phyloP scores from a whole-genome alignment of 2,888 invertebrate genomes.

The Apodemia zela region DNA sequence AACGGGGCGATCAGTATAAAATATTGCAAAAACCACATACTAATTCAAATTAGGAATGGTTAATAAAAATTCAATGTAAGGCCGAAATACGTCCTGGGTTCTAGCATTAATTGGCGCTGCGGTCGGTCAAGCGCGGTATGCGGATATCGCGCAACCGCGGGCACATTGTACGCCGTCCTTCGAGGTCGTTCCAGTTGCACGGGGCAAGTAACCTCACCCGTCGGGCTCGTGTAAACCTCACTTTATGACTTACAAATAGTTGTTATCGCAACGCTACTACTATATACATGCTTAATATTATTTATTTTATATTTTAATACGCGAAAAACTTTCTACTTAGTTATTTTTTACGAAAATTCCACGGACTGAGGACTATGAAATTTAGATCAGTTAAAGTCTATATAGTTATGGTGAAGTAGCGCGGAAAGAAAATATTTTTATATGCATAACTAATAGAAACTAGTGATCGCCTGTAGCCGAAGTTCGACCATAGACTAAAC shows the following conservation, averaged over 20 bases:
- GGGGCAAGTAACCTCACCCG: constrained; percentile 31
- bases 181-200: constrained; percentile 63
- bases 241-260: constrained; percentile 11
- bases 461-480: too few species aligned
- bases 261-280: constrained; percentile 1
- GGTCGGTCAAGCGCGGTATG: constrained; percentile 57
- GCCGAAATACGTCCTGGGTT: constrained; percentile 23
- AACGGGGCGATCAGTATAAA: background rate
- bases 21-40: constrained; percentile 2
- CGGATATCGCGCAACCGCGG: constrained; percentile 65
- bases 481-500: too few species aligned
- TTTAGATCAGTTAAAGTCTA: too few species aligned
- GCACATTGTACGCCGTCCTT: constrained; percentile 57
- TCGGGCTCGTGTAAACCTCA: constrained; percentile 21
- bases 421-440: too few species aligned
- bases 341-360: too few species aligned
- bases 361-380: too few species aligned
- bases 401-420: too few species aligned
- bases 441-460: too few species aligned
- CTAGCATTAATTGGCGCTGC: constrained; percentile 33
- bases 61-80: constrained; percentile 12
- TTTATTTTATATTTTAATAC: too few species aligned
- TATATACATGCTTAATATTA: background rate
- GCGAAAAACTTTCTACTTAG: too few species aligned
- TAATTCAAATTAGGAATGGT: background rate